Percentiles rank a stretch among this genome's conserved stretches.
phyloP scores from a whole-genome alignment of 2,888 invertebrate species.

The Stramonita haemastoma region DNA sequence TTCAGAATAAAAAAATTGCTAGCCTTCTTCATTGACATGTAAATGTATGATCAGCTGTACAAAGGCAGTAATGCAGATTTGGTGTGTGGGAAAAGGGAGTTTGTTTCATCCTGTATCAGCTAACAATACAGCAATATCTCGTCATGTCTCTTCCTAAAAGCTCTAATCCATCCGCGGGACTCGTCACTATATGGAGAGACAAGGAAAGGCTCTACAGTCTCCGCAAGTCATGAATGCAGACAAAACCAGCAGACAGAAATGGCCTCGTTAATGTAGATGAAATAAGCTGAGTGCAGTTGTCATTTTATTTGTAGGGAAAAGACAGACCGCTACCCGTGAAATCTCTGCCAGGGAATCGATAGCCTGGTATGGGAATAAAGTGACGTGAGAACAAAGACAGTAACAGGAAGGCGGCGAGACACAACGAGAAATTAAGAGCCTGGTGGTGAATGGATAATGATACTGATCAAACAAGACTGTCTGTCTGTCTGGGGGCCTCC shows the following conservation, averaged over 20 bases:
- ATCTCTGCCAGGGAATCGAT: conserved; percentile 7
- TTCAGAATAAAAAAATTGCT: too few species aligned
- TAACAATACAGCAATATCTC: neutral
- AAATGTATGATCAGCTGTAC: too few species aligned
- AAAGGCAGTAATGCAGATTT: too few species aligned
- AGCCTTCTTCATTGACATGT: too few species aligned
- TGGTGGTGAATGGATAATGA: conserved; percentile 17
- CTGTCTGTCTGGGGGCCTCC: neutral
- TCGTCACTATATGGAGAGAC: neutral
- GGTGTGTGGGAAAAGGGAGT: neutral
- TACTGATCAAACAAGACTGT: conserved; percentile 13
- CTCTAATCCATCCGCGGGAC: neutral
- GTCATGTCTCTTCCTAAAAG: neutral
- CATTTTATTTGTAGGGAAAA: neutral
- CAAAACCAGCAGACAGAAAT: neutral
- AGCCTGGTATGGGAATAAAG: neutral
- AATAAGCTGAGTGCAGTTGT: conserved; percentile 9
- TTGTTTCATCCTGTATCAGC: neutral
- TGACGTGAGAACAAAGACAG: neutral
- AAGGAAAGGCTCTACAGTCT: conserved; percentile 6
- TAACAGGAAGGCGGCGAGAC: conserved; percentile 22
- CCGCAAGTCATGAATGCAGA: conserved; percentile 25
- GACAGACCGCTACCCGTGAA: neutral
- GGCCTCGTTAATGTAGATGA: conserved; percentile 18
- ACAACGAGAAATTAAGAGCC: conserved; percentile 26